Conservation (phyloP, 2,113 vertebrate species). For the Mesitornis unicolor region DNA sequence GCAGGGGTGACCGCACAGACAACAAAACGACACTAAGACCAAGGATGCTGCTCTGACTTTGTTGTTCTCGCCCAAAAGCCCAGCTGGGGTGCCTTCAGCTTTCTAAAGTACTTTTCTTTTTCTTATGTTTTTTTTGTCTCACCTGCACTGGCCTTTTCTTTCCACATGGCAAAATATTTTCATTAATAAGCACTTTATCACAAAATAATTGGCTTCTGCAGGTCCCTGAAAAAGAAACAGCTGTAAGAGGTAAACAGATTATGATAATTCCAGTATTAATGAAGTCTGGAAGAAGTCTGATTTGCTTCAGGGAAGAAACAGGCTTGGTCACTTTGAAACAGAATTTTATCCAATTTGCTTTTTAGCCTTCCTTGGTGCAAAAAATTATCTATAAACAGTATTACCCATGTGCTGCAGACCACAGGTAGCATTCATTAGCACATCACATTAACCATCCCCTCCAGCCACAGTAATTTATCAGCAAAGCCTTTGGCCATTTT, state of each 20-base stretch:
- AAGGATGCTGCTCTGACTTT: constrained; percentile 19
- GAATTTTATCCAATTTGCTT: neutral
- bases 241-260: constrained; percentile 34
- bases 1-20: neutral
- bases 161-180: constrained; percentile 14
- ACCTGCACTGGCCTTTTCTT: constrained; percentile 3
- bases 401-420: neutral
- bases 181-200: constrained; percentile 48
- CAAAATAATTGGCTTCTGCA: constrained; percentile 28
- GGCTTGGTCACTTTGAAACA: neutral
- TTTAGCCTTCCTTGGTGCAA: neutral
- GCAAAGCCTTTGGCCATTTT: neutral
- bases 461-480: neutral
- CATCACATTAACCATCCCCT: neutral
- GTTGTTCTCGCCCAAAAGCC: neutral
- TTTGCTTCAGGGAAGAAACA: constrained; percentile 15
- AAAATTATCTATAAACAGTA: neutral
- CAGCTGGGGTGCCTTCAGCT: neutral
- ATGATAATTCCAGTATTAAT: constrained; percentile 51
- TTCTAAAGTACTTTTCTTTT: neutral
- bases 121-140: neutral
- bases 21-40: neutral
- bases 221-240: constrained; percentile 37
- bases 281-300: neutral
- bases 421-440: neutral